phyloP scores from a whole-genome alignment of 2,797 vertebrate genomes.

The Phylloscopus collybita region DNA sequence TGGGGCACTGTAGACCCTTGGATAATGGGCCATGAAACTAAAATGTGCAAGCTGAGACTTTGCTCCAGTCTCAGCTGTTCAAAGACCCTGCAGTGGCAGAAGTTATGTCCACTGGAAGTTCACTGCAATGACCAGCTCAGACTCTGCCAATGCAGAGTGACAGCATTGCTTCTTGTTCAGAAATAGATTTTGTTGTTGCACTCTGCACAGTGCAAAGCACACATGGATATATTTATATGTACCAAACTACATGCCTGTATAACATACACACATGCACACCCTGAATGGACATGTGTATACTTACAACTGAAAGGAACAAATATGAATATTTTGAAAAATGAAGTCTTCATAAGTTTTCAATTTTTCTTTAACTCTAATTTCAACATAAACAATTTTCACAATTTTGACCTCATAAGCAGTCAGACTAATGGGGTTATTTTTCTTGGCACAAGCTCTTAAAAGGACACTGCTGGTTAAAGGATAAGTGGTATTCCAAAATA shows the following conservation, averaged over 20 bases:
- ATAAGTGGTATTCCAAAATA: neutral
- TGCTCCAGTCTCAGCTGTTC: neutral
- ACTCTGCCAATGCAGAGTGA: accelerated
- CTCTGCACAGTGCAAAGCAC: neutral
- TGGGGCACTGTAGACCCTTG: accelerated
- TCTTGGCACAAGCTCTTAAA: neutral
- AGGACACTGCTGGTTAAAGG: neutral
- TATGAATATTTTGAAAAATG: neutral
- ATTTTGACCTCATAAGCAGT: neutral
- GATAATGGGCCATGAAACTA: neutral
- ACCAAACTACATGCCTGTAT: neutral
- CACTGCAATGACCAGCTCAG: neutral
- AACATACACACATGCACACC: neutral
- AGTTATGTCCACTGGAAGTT: neutral
- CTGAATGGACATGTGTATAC: neutral
- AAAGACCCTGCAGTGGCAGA: neutral
- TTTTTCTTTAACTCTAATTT: neutral
- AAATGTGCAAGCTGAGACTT: neutral
- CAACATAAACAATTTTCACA: neutral
- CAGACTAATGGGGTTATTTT: neutral
- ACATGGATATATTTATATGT: neutral
- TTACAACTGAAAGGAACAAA: neutral
- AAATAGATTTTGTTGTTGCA: neutral
- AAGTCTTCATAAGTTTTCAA: neutral
- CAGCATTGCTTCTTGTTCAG: neutral